Percentiles rank a stretch among this genome's conserved stretches.
Evolutionary conservation across 2,113 vertebrate genomes (phyloP).

Genomic region (Aepyceros melampus): DNA sequence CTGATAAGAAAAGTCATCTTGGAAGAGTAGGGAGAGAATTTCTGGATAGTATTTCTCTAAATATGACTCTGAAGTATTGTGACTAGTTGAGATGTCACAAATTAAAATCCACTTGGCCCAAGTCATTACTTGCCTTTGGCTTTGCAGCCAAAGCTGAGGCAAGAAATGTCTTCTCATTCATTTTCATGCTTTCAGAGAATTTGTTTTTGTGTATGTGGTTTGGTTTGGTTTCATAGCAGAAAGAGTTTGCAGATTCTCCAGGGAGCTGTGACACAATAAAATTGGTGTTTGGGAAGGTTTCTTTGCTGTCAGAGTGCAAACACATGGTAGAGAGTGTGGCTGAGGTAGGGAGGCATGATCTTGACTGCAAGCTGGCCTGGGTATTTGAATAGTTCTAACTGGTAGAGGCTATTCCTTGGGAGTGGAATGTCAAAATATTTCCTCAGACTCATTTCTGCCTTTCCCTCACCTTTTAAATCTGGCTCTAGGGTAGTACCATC

Average conservation of each 20-base stretch:
- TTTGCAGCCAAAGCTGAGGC: background rate
- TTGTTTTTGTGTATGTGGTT: background rate
- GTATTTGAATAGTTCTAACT: background rate
- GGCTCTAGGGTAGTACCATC: background rate
- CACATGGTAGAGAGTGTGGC: background rate
- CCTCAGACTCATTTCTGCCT: background rate
- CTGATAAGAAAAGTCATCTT: background rate
- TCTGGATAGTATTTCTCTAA: background rate
- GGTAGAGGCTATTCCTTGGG: too few relatives aligned
- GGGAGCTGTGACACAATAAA: background rate
- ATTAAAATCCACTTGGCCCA: background rate
- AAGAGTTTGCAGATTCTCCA: background rate
- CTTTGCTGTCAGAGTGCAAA: background rate
- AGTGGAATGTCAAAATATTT: background rate
- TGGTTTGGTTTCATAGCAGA: background rate
- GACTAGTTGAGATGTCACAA: background rate
- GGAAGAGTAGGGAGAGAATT: background rate
- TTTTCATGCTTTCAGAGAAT: background rate
- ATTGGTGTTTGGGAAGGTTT: background rate
- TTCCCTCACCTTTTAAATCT: background rate
- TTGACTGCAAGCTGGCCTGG: background rate
- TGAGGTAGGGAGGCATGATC: background rate
- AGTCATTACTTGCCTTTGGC: background rate
- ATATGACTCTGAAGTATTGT: background rate
- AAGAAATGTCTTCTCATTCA: background rate